Evolutionary conservation across 2,113 vertebrate genomes (phyloP).

Genomic region (Podocnemis expansa): DNA sequence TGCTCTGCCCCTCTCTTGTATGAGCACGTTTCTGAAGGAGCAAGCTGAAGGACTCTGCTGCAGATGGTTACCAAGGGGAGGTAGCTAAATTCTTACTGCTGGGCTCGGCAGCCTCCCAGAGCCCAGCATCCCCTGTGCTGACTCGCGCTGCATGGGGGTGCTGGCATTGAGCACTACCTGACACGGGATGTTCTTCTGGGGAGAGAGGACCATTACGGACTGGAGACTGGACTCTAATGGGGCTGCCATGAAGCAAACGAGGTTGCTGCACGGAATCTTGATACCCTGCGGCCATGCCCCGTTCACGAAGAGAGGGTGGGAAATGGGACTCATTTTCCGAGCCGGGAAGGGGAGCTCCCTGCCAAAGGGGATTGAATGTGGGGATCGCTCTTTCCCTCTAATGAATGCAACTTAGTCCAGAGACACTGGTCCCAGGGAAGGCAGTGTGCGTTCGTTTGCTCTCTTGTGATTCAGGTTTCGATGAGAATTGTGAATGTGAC

Average conservation of each 20-base stretch:
- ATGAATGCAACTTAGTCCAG: background rate
- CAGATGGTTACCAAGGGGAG: background rate
- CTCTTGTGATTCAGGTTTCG: background rate
- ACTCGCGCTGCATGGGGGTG: background rate
- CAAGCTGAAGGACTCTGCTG: conserved; percentile 31
- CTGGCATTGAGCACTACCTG: conserved; percentile 15
- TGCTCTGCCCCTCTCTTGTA: background rate
- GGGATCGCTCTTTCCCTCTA: background rate
- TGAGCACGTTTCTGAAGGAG: conserved; percentile 70
- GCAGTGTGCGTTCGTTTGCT: background rate
- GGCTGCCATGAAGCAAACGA: no score
- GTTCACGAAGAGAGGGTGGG: background rate
- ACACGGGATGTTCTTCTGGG: background rate
- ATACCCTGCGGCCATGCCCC: background rate
- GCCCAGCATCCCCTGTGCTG: background rate
- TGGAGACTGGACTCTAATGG: background rate
- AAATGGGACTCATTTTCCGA: background rate
- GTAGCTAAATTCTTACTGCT: background rate
- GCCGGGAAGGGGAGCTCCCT: background rate
- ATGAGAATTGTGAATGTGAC: background rate
- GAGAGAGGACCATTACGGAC: background rate
- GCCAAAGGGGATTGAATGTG: background rate
- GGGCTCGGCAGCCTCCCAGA: background rate
- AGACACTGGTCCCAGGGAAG: background rate
- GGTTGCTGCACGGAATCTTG: background rate